Evolutionary conservation across 2,113 vertebrate species (phyloP), one percentile per base, ranked within the genome.

Genomic region (Sylvia atricapilla): DNA sequence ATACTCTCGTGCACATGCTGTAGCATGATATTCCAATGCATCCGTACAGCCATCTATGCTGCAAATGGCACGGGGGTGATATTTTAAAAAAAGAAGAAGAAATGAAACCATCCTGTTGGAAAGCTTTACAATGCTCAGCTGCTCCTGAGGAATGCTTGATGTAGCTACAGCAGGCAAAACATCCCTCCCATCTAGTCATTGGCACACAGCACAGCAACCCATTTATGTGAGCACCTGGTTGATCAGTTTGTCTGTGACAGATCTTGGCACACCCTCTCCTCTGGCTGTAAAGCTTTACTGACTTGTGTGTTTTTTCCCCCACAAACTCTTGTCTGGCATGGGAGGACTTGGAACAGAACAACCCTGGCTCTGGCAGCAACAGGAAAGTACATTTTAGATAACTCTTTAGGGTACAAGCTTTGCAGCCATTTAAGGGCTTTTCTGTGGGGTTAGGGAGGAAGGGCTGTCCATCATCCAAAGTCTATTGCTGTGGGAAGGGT

Each of bases 211-310:
- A 52, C 39, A 87, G 80, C 76, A 86, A 90, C 47, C 46, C 72
- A 4, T 76, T 86, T 88, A 80, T 74, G 77, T 44, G 80, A 93
- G 83, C 95, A 96, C 96, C 91, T 96, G 94, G 83, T 18, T 89
- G 68, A 95, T 95, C 68, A 43, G 79, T 92, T 92, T 86, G 91
- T 35, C 79, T 60, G 35, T 84, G 91, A 89, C 86, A 72, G 89
- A 59, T 92, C 86, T 94, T 94, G 93, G 91, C 89, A 92, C 3
- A 0, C 19, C 47, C 55, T 56, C 52, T 67, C 35, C 68, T 86
- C 89, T 95, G 89, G 50, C 86, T 94, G 50, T 80, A 92, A 88
- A 94, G 80, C 76, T 84, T 92, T 81, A 94, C 66, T 47, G 76
- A 77, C 86, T 90, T n/a, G 62, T 92, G 73, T 81, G 73, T 62